Conservation (phyloP, 2,797 vertebrate species). For the Tympanoctomys barrerae region DNA sequence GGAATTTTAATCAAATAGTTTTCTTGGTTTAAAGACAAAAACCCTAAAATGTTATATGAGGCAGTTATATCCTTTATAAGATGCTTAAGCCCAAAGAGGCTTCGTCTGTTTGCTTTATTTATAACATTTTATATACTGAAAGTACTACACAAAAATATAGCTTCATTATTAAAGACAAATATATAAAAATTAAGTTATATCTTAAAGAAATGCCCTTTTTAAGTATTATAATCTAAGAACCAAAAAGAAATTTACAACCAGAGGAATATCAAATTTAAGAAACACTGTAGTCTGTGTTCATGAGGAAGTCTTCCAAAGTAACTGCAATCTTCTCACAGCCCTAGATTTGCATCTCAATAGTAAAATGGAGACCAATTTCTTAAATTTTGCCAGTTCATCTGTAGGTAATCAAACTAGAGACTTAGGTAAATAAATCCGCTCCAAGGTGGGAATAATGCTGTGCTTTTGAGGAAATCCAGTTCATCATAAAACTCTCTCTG, state of each 20-base stretch:
- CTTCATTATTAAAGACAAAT: slow-evolving; percentile 23
- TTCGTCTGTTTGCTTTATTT: background rate
- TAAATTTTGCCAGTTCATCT: slow-evolving; percentile 8
- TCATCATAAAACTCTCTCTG: background rate
- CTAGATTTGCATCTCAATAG: background rate
- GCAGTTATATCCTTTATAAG: background rate
- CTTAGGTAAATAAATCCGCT: background rate
- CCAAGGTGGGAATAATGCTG: background rate
- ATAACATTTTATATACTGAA: background rate
- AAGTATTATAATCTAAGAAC: background rate
- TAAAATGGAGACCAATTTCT: background rate
- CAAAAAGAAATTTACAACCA: background rate
- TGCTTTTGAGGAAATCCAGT: background rate
- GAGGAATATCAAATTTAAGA: background rate
- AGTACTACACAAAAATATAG: background rate
- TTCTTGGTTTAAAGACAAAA: background rate
- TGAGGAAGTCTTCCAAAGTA: background rate
- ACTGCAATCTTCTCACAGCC: background rate
- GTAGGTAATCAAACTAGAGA: slow-evolving; percentile 17
- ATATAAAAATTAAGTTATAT: background rate
- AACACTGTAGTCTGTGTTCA: background rate
- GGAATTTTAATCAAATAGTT: background rate
- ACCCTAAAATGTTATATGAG: background rate
- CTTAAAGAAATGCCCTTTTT: background rate
- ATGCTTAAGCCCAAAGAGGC: background rate